phyloP scores from a whole-genome alignment of 2,888 invertebrate species.

The Nemapogon koenigi region DNA sequence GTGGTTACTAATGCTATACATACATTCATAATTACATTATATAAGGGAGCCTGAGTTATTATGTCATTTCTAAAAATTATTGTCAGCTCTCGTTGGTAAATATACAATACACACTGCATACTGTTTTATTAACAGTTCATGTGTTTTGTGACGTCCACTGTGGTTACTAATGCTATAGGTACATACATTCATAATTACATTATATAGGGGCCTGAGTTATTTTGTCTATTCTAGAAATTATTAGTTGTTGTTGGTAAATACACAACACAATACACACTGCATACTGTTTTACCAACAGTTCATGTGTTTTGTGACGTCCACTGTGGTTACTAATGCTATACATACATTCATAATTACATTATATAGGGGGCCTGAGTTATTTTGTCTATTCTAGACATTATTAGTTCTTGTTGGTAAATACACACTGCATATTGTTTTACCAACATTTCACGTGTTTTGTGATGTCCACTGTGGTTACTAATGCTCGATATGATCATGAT shows the following conservation, averaged over 20 bases:
- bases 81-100: conserved; percentile 69
- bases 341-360: neutral
- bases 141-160: neutral
- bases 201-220: too few relatives aligned
- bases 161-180: neutral
- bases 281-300: neutral
- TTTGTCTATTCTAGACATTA: neutral
- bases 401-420: conserved; percentile 69
- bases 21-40: neutral
- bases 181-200: too few relatives aligned
- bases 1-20: neutral
- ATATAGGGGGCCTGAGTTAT: neutral
- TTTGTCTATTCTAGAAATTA: conserved; percentile 86
- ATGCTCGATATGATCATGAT: too few relatives aligned
- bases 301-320: neutral
- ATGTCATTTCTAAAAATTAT: neutral
- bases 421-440: neutral
- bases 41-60: neutral
- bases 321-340: neutral
- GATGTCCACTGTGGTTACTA: neutral
- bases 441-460: neutral
- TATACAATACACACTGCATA: neutral
- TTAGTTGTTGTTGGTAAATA: conserved; percentile 80
- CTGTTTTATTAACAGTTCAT: neutral
- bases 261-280: neutral